These are phyloP conservation scores for Nothocercus julius DNA, from an alignment of 2,113 vertebrate genomes.

Conservation along the genomic window DNA sequence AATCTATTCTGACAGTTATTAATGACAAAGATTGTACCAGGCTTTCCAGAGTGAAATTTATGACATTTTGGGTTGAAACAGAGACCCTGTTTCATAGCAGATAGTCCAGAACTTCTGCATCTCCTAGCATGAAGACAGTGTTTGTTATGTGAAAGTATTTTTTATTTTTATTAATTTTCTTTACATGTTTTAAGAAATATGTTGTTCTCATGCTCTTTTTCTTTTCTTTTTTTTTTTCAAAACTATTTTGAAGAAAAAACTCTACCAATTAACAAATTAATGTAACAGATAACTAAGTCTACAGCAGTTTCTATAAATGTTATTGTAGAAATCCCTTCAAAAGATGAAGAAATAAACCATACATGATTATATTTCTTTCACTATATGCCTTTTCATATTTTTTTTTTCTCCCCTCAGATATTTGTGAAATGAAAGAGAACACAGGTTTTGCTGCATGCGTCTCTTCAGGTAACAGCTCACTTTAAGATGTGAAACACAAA, in stretches of 20 bases:
- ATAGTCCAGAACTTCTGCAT: background rate
- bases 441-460: background rate
- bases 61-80: rapidly evolving
- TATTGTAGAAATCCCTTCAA: background rate
- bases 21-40: background rate
- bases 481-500: background rate
- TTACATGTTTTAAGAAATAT: background rate
- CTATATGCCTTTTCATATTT: background rate
- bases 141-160: background rate
- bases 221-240: background rate
- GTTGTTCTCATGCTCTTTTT: background rate
- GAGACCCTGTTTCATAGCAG: background rate
- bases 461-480: background rate
- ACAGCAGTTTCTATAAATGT: background rate
- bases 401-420: background rate
- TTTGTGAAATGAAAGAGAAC: background rate
- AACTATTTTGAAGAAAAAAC: background rate
- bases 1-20: background rate
- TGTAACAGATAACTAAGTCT: background rate
- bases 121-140: background rate
- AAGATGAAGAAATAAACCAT: background rate
- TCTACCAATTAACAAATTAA: background rate
- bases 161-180: background rate
- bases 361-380: background rate
- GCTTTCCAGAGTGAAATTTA: background rate